These are phyloP conservation scores for Megaptera novaeangliae DNA, from an alignment of 2,113 vertebrate species.

Conservation along the genomic window DNA sequence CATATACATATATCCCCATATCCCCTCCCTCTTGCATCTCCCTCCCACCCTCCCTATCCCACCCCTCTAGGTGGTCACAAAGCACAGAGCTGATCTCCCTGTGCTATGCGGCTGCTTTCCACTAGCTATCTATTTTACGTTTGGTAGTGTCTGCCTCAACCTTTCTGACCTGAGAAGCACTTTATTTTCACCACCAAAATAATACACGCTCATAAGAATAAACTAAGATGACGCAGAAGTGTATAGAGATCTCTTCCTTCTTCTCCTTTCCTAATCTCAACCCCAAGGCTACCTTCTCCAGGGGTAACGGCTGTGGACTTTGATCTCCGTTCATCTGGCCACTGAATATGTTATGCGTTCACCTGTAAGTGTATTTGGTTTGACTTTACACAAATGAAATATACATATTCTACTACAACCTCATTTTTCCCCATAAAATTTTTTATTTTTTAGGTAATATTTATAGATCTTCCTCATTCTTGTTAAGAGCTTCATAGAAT, in stretches of 20 bases:
- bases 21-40: too few species aligned
- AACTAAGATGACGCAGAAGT: background rate
- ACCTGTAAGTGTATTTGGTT: background rate
- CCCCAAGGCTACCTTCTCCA: background rate
- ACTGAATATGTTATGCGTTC: background rate
- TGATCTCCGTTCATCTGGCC: background rate
- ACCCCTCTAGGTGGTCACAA: too few species aligned
- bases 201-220: background rate
- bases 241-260: background rate
- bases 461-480: background rate
- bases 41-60: too few species aligned
- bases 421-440: background rate
- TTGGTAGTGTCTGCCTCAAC: background rate
- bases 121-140: too few species aligned
- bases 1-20: too few species aligned
- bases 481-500: background rate
- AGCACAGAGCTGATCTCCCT: too few species aligned
- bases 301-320: fast-evolving
- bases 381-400: background rate
- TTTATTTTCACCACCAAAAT: background rate
- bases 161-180: background rate
- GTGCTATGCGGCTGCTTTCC: too few species aligned
- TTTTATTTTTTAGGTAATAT: background rate
- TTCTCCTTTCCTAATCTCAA: too few species aligned
- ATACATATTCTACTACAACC: background rate